Evolutionary conservation across 2,113 vertebrate genomes (phyloP), one percentile per base, ranked within the genome.

Genomic region (Engraulis encrasicolus): DNA sequence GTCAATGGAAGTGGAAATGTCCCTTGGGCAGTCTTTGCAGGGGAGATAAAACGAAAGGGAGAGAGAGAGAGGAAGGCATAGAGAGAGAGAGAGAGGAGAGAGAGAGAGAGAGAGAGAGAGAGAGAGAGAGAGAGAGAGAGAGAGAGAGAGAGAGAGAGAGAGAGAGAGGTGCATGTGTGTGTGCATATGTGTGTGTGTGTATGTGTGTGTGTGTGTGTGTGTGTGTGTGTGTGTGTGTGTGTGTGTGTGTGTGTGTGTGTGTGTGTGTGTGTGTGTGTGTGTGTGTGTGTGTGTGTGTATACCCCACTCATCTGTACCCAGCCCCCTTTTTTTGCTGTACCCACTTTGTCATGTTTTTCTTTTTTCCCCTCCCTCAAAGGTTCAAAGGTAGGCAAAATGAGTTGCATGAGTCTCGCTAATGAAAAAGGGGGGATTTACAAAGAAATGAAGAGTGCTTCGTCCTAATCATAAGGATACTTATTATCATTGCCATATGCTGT

Each of bases 21-120:
- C 66, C 66, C 66, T 74, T 74, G 31, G 66, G 66, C 66, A 34
- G 66, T 74, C 66, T 74, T 74, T 74, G 66, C 66, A 74, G 66
- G 66, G 23, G 66, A 74, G 66, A 74, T 12, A 74, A 45, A 45
- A 9, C 3, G 40, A 45, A 45, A 45, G 9, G n/a, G 40, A 45
- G 40, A 45, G 40, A 45, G 40, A 45, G 40, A 45, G 40, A 45
- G 40, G 9, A 9, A 9, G 9, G 40, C 3, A 9, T 45, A 9
- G 9, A 3, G 9, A 5, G 40, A 9, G 9, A 9, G 9, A 9
- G 9, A 9, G 9, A 9, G 9, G 40, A 45, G 40, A 45, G 40
- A 45, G 40, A 45, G 40, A 45, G 40, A 5, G 40, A 45, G 4
- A 45, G 3, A 9, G 40, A 45, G 4, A 45, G 40, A 45, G 40